phyloP scores from a whole-genome alignment of 2,797 vertebrate species.

The Margarornis squamiger region DNA sequence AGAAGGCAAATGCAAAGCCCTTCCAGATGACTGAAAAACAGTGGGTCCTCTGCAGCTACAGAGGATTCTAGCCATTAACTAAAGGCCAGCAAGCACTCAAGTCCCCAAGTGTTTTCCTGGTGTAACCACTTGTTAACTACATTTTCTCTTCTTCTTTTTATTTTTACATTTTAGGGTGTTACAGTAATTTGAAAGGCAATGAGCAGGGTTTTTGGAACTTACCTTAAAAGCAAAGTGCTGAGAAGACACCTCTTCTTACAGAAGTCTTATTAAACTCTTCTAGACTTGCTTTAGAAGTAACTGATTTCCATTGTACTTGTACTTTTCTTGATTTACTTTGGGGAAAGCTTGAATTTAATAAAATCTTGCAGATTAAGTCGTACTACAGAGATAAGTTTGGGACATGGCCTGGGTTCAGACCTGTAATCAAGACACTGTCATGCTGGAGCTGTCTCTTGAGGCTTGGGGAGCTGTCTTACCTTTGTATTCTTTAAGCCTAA shows the following conservation, averaged over 20 bases:
- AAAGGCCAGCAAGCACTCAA: constrained; percentile 93
- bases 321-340: constrained; percentile 71
- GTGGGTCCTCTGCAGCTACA: constrained; percentile 96
- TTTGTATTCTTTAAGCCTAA: constrained; percentile 37
- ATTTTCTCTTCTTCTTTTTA: constrained; percentile 82
- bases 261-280: constrained; percentile 77
- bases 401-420: constrained; percentile 10
- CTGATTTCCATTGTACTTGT: constrained; percentile 73
- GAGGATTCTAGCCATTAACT: constrained; percentile 97
- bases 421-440: constrained; percentile 32
- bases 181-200: constrained; percentile 82
- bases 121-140: constrained; percentile 91
- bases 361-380: constrained; percentile 58
- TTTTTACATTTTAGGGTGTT: constrained; percentile 89
- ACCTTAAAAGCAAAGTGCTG: constrained; percentile 75
- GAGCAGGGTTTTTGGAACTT: constrained; percentile 81
- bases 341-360: constrained; percentile 53
- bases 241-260: constrained; percentile 79
- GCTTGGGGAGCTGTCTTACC: constrained; percentile 57
- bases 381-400: not conserved
- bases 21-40: constrained; percentile 97
- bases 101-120: constrained; percentile 91
- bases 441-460: constrained; percentile 48
- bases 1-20: constrained; percentile 99
- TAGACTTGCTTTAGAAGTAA: constrained; percentile 78